phyloP scores from a whole-genome alignment of 2,113 vertebrate genomes.

The Alces alces region DNA sequence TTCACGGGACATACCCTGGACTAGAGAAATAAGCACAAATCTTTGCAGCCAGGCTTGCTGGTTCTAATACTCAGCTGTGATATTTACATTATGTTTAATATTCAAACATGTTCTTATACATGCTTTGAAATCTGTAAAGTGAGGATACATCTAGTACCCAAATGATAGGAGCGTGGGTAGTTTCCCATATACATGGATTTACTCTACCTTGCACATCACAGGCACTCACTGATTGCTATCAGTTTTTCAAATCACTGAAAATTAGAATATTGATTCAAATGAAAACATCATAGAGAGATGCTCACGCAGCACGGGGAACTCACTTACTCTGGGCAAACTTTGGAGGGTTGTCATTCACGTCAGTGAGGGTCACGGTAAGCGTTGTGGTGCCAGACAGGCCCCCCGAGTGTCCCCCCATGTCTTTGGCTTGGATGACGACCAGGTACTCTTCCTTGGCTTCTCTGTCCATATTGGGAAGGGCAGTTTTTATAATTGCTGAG shows the following conservation, averaged over 20 bases:
- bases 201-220: not conserved
- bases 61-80: not conserved
- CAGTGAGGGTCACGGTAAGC: slow-evolving; percentile 93
- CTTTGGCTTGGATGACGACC: slow-evolving; percentile 98
- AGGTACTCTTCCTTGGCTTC: slow-evolving; percentile 98
- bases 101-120: not conserved
- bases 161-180: not conserved
- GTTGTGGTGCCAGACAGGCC: slow-evolving; percentile 97
- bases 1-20: not conserved
- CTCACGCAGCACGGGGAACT: not conserved
- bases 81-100: not conserved
- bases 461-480: slow-evolving; percentile 97
- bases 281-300: not conserved
- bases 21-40: not conserved
- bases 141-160: not conserved
- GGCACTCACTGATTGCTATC: not conserved
- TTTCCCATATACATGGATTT: not conserved
- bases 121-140: not conserved
- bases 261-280: not conserved
- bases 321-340: slow-evolving; percentile 98
- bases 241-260: not conserved
- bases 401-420: slow-evolving; percentile 99
- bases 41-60: not conserved
- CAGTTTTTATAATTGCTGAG: slow-evolving; percentile 96
- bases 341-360: slow-evolving; percentile 98